phyloP scores from a whole-genome alignment of 2,113 vertebrate genomes.

The Melierax canorus region DNA sequence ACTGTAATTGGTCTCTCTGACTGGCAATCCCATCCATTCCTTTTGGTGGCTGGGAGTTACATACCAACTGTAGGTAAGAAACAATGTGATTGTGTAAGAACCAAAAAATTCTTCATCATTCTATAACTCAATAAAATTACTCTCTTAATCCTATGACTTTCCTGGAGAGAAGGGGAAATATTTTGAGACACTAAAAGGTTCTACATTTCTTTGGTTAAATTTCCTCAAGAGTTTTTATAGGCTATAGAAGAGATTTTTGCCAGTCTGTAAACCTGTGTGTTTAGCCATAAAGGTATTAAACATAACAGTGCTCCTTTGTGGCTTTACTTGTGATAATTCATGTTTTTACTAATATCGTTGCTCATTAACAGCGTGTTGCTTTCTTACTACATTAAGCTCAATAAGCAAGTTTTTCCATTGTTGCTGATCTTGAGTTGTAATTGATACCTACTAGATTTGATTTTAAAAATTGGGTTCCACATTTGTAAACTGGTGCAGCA shows the following conservation, averaged over 20 bases:
- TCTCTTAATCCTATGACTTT: conserved; percentile 1
- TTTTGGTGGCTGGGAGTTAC: conserved; percentile 50
- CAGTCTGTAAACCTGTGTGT: neutral
- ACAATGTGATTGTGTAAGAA: neutral
- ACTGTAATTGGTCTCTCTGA: conserved; percentile 40
- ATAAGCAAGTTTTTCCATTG: neutral
- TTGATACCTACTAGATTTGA: neutral
- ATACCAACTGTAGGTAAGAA: conserved; percentile 47
- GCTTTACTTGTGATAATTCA: neutral
- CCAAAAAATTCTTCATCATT: neutral
- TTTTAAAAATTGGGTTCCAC: neutral
- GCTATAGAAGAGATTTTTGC: neutral
- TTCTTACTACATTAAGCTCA: neutral
- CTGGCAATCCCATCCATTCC: conserved; percentile 45
- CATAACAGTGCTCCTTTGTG: neutral
- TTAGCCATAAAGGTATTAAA: neutral
- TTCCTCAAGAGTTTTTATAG: neutral
- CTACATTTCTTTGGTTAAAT: neutral
- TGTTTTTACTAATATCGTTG: neutral
- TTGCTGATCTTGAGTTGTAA: neutral
- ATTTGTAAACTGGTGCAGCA: neutral
- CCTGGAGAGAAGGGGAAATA: neutral
- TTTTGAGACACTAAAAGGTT: neutral
- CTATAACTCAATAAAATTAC: neutral
- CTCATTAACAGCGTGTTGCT: conserved; percentile 25